Evolutionary conservation across 1,140 invertebrate genomes (phyloP).

Genomic region (Aphaenogaster floridana): DNA sequence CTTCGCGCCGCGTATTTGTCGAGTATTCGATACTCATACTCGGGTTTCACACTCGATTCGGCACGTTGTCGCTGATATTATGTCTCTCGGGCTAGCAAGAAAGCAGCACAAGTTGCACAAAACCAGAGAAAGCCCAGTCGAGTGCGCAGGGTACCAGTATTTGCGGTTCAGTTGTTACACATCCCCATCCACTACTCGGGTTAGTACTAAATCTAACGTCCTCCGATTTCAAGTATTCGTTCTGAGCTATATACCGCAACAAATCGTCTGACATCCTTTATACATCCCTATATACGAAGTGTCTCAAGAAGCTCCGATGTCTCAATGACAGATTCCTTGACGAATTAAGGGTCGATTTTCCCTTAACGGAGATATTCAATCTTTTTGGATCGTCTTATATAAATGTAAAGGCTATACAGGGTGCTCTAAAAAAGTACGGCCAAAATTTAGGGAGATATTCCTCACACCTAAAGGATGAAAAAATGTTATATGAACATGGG

Average conservation of each 20-base stretch:
- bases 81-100: background rate
- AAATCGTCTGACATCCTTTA: no score
- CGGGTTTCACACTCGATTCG: constrained; percentile 57
- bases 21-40: constrained; percentile 38
- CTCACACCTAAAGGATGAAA: no score
- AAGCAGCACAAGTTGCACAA: constrained; percentile 1
- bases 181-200: background rate
- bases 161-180: constrained; percentile 24
- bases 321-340: background rate
- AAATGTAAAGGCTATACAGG: background rate
- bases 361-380: background rate
- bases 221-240: constrained; percentile 12
- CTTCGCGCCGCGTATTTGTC: constrained; percentile 37
- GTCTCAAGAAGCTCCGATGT: background rate
- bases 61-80: constrained; percentile 30
- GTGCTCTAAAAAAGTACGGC: no score
- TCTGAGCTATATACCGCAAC: background rate
- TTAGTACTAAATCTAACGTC: constrained; percentile 29
- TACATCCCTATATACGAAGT: background rate
- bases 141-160: background rate
- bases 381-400: no score
- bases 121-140: background rate
- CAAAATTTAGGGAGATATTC: no score
- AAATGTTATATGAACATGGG: no score
- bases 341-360: background rate